These are phyloP conservation scores for Astyanax mexicanus DNA, from an alignment of 2,797 vertebrate species.

Conservation along the genomic window DNA sequence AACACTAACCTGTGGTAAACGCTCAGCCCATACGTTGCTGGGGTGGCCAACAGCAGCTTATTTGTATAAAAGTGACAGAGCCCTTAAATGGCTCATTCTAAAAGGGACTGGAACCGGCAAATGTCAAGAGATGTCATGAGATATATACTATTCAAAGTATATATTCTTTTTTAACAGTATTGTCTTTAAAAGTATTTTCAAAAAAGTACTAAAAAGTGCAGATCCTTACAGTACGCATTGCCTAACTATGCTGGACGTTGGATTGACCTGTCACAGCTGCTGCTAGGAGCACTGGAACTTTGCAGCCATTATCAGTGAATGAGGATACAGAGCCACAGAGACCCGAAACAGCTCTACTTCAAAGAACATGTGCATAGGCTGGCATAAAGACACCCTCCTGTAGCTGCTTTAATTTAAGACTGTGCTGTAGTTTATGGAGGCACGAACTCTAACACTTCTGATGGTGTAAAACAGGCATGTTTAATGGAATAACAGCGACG, in stretches of 20 bases:
- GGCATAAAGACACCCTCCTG: neutral
- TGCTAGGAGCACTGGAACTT: slow-evolving; percentile 54
- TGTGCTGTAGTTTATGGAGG: slow-evolving; percentile 2
- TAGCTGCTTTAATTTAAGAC: neutral
- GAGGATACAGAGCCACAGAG: slow-evolving; percentile 19
- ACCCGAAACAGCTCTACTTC: slow-evolving; percentile 14
- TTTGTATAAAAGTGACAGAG: too few species aligned
- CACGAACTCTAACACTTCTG: neutral
- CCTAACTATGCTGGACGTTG: neutral
- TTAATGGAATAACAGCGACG: neutral
- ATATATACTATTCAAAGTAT: too few species aligned
- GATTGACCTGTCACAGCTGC: neutral
- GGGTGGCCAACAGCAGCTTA: too few species aligned
- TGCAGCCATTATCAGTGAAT: slow-evolving; percentile 1
- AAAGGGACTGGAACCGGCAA: too few species aligned
- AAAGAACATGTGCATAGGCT: neutral
- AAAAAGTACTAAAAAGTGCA: too few species aligned
- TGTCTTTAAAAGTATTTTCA: too few species aligned
- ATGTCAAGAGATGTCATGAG: too few species aligned
- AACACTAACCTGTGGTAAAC: too few species aligned
- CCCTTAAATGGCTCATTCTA: too few species aligned
- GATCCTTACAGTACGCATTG: too few species aligned
- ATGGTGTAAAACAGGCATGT: neutral
- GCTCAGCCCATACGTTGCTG: too few species aligned
- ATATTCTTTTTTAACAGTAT: too few species aligned